Percentiles rank a stretch among this genome's conserved stretches.
These are phyloP conservation scores for Bombyx mori DNA, from an alignment of 1,140 invertebrate genomes.

Conservation along the genomic window DNA sequence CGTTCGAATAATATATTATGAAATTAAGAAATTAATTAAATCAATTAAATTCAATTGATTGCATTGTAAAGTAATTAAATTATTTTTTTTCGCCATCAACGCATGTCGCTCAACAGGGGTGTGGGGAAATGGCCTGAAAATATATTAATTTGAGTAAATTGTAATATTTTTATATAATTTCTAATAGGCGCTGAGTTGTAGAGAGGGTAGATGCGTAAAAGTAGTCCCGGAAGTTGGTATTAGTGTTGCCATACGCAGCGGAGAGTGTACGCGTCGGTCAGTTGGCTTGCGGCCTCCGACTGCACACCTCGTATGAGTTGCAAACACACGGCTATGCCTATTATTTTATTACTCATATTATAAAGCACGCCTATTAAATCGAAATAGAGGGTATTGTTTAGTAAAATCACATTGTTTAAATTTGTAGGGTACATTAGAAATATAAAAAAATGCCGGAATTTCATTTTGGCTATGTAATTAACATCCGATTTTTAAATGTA, in stretches of 20 bases:
- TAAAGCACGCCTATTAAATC: neutral
- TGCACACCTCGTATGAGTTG: neutral
- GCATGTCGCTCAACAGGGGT: conserved; percentile 16
- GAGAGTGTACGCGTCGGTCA: conserved; percentile 28
- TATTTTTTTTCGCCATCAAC: neutral
- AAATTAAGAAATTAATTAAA: neutral
- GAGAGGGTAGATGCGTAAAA: conserved; percentile 40
- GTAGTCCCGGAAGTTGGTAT: conserved; percentile 38
- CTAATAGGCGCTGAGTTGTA: conserved; percentile 60
- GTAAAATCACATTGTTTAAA: conserved; percentile 1
- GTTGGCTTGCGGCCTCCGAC: conserved; percentile 9
- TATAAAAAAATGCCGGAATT: too few species aligned
- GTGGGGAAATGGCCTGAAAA: conserved; percentile 33
- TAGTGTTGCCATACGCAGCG: conserved; percentile 58
- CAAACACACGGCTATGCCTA: neutral
- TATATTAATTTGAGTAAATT: conserved; percentile 37
- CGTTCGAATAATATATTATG: neutral
- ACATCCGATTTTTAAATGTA: neutral
- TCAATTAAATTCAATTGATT: neutral
- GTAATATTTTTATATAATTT: conserved; percentile 53
- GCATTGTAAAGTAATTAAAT: neutral
- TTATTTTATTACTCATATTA: conserved; percentile 4
- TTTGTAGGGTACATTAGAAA: neutral
- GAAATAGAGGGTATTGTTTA: conserved; percentile 1
- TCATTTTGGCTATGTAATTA: too few species aligned